These are phyloP conservation scores for Atractosteus spatula DNA, from an alignment of 2,113 vertebrate species.

Conservation along the genomic window DNA sequence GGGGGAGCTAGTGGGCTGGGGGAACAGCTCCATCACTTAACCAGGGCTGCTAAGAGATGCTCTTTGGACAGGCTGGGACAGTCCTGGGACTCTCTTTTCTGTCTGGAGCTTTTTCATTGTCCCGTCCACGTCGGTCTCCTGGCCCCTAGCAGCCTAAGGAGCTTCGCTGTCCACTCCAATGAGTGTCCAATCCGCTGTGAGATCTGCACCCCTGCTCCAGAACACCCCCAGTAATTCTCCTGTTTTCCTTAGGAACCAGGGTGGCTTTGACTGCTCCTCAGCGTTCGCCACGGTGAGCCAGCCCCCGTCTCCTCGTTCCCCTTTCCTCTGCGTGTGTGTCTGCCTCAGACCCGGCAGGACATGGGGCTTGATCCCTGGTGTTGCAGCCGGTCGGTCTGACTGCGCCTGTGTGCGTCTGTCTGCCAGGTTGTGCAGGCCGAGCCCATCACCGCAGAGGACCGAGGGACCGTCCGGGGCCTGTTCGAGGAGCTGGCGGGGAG, in stretches of 20 bases:
- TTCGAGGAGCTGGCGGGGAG: constrained; percentile 56
- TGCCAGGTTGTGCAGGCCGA: constrained; percentile 50
- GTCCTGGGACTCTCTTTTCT: too few species aligned
- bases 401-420: constrained; percentile 18
- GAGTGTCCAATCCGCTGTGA: too few species aligned
- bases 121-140: too few species aligned
- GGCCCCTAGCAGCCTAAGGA: too few species aligned
- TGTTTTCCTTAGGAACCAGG: constrained; percentile 52
- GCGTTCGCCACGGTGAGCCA: constrained; percentile 50
- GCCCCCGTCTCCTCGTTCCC: neutral
- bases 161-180: too few species aligned
- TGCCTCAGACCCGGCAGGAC: neutral
- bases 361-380: too few species aligned
- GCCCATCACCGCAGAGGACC: constrained; percentile 50
- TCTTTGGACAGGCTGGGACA: neutral
- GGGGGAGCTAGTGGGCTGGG: too few species aligned
- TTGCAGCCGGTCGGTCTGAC: neutral
- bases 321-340: neutral
- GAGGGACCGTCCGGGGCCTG: constrained; percentile 40
- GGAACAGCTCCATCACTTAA: too few species aligned
- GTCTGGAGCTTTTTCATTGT: too few species aligned
- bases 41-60: neutral
- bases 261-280: constrained; percentile 52
- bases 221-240: constrained; percentile 2
- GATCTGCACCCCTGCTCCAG: too few species aligned